Evolutionary conservation across 2,888 invertebrate genomes (phyloP), one percentile per base, ranked within the genome.

Genomic region (Limenitis camilla): DNA sequence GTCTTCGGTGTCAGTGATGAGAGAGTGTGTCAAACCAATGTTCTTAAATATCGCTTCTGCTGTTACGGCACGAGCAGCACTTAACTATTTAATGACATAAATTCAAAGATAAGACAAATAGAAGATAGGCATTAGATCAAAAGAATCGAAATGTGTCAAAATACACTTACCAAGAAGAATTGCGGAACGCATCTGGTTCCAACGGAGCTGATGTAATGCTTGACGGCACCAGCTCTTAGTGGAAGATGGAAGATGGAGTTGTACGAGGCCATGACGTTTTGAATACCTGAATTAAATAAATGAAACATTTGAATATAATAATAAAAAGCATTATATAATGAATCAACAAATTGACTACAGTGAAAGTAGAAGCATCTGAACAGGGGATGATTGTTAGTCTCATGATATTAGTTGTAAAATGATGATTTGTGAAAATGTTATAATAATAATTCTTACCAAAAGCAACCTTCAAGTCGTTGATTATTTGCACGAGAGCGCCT

Each of bases 181-280:
- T 79, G 76, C 29, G 85, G 88, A 58, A 84, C 76, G 72, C 94
- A 92, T 0, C 88, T 76, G 28, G 89, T 87, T 9, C 91, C 91
- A 29, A 91, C 88, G 0, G 94, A 87, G 39, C 89, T 90, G 65
- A 96, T 82, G 58, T 93, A 88, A 47, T 91, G 90, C 70, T 94
- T 96, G 40, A 92, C 89, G 1, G 96, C 94, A 1, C 91, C 92
- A 0, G 93, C 88, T 57, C 96, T 89, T 84, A 93, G 93, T 0
- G 94, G 94, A 77, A 94, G 92, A 1, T 90, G 74, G 9, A 91
- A 67, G 0, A 93, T 89, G 35, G 90, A 88, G 8, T 82, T 67
- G 77, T 93, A 92, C 0, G 93, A 92, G n/a, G 78, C 78, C n/a
- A 84, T 80, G 7, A 91, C 88, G 50, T 91, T 84, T 58, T 86